phyloP scores from a whole-genome alignment of 2,113 vertebrate species.

The Chloebia gouldiae region DNA sequence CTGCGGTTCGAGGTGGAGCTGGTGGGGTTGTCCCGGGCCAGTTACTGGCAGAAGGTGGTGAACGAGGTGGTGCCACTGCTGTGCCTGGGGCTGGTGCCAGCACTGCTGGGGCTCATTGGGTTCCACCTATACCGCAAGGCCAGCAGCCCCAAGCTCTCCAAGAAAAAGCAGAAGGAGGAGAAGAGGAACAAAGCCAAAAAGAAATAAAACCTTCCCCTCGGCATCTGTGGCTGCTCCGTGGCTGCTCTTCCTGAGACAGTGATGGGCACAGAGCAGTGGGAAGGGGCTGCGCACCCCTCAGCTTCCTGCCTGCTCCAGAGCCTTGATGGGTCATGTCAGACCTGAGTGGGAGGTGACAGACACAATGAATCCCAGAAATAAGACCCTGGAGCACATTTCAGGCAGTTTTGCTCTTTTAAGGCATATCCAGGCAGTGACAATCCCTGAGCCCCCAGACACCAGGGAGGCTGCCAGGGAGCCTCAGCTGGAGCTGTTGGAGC shows the following conservation, averaged over 20 bases:
- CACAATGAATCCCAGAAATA: not conserved
- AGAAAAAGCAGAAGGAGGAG: slow-evolving; percentile 92
- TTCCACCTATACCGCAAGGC: slow-evolving; percentile 92
- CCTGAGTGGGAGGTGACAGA: rapidly evolving
- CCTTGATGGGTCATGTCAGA: not conserved
- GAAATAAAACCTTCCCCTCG: slow-evolving; percentile 61
- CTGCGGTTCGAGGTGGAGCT: slow-evolving; percentile 94
- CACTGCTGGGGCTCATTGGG: slow-evolving; percentile 87
- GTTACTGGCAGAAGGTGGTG: slow-evolving; percentile 87
- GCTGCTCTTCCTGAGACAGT: not conserved
- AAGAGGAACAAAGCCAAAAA: slow-evolving; percentile 91
- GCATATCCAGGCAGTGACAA: not conserved
- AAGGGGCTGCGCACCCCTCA: not conserved
- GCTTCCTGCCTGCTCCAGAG: not conserved
- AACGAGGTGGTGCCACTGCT: slow-evolving; percentile 85
- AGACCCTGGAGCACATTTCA: not conserved
- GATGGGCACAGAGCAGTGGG: not conserved
- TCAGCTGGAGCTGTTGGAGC: not conserved
- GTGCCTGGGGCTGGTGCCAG: slow-evolving; percentile 87
- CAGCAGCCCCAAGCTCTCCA: slow-evolving; percentile 79
- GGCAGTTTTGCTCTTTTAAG: not conserved
- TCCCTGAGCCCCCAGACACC: too few relatives aligned
- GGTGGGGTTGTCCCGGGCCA: slow-evolving; percentile 81
- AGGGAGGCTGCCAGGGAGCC: not conserved
- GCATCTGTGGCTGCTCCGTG: not conserved